Conservation (phyloP, 2,113 vertebrate genomes). For the Vireo altiloquus region DNA sequence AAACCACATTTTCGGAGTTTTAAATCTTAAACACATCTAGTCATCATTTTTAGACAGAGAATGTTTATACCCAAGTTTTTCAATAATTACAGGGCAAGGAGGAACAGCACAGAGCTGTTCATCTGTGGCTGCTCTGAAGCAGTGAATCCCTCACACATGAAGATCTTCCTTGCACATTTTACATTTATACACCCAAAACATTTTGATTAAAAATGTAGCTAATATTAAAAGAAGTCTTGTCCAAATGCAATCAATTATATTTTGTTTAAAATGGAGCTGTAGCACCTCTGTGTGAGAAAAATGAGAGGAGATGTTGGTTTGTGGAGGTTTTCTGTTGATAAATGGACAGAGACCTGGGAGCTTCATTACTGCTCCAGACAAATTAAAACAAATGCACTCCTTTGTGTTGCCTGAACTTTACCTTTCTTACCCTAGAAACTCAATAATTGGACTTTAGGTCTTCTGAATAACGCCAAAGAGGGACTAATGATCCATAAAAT, state of each 20-base stretch:
- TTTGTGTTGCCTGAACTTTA: neutral
- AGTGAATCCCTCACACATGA: neutral
- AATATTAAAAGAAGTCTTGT: neutral
- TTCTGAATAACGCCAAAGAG: neutral
- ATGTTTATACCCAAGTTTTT: accelerated
- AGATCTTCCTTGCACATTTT: neutral
- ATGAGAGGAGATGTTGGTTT: neutral
- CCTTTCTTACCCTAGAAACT: neutral
- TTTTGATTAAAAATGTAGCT: neutral
- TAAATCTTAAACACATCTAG: neutral
- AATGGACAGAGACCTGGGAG: neutral
- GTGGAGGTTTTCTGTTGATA: neutral
- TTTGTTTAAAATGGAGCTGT: neutral
- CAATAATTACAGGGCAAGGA: neutral
- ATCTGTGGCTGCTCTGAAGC: neutral
- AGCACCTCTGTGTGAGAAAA: neutral
- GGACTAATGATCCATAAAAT: neutral
- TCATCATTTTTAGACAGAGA: neutral
- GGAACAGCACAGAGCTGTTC: neutral
- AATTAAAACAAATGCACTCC: conserved; percentile 36
- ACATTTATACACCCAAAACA: neutral
- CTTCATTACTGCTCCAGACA: neutral
- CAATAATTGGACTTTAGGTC: neutral
- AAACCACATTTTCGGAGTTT: neutral
- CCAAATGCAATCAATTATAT: neutral